Evolutionary conservation across 2,797 vertebrate genomes (phyloP), one percentile per base, ranked within the genome.

Genomic region (Champsocephalus gunnari): DNA sequence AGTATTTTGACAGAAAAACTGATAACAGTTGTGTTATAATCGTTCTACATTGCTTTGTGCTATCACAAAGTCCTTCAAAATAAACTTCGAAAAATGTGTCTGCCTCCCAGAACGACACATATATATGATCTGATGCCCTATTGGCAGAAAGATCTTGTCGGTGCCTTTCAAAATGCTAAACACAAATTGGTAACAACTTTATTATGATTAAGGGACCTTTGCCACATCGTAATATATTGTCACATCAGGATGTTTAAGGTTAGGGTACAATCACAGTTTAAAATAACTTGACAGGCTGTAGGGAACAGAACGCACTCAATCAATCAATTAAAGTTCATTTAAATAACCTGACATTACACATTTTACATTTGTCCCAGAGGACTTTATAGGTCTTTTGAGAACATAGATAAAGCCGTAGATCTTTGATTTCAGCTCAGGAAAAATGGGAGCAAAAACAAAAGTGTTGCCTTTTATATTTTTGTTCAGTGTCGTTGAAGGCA

Each of bases 131-230:
- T 12, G 4, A 28, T 28, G 28, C 10, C 9, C 43, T 5, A 45
- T 19, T n/a, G 0, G 0, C 19, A 43, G 3, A 5, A 43, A 12
- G 12, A 44, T 3, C 5, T 17, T 12, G 0, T 57, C 41, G 32
- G 21, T 41, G 32, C 56, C 56, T 24, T 60, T 19, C 43, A 61
- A 45, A 47, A 11, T 45, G 19, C 9, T 32, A 55, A 54, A 41
- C n/a, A 38, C 6, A 38, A 38, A 38, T 38, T 6, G 44, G 44
- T 48, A 28, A 12, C 24, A 13, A 14, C 17, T 60, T 43, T 28
- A 3, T 48, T 24, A 12, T n/a, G n/a, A 14, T 64, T 28, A 19
- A 12, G 45, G 43, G 17, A 60, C 12, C 9, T 55, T 21, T 38
- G 7, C 34, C 34, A 38, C 8, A 38, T 38, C 8, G 34, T 38